Evolutionary conservation across 2,888 invertebrate species (phyloP), one percentile per base, ranked within the genome.

Genomic region (Agelastica alni): DNA sequence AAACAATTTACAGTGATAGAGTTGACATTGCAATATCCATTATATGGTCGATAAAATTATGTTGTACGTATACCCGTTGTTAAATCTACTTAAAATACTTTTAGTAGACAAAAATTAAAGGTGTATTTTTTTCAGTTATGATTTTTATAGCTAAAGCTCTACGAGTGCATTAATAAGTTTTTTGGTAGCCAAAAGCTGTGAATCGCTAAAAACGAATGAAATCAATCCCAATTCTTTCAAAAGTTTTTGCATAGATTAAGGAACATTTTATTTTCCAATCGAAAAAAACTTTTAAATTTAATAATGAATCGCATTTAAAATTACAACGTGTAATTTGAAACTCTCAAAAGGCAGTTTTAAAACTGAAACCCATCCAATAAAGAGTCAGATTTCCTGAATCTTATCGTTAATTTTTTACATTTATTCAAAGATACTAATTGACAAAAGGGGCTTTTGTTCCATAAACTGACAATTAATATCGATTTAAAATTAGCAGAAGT

Each of bases 291-390:
- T 20, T 39, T 20, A 7, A 20, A 39, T 39, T 10, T 10, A 6
- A 10, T 39, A 20, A 39, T 39, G 37, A 39, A 39, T 39, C n/a
- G 20, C 10, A 39, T 12, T 37, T 20, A 3, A 12, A 39, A 39
- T n/a, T 39, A 12, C 4, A 39, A 39, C 18, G 17, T 39, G 17
- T 20, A 10, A 39, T 39, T 39, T 20, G 7, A 39, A 20, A 7
- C 20, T 14, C 3, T 10, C 6, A 39, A 10, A 39, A 10, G 20
- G 20, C 20, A n/a, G 20, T 39, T 37, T 3, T 20, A 12, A 12
- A 20, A 20, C 12, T 20, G 37, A 18, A n/a, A 37, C 16, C 18
- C 18, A 10, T 20, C 37, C 20, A 13, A 13, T n/a, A 7, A 20
- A 10, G 13, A 20, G 20, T 18, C 12, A 39, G 18, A 39, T 12